These are phyloP conservation scores for Anoplophora glabripennis DNA, from an alignment of 1,140 invertebrate genomes.

Conservation along the genomic window DNA sequence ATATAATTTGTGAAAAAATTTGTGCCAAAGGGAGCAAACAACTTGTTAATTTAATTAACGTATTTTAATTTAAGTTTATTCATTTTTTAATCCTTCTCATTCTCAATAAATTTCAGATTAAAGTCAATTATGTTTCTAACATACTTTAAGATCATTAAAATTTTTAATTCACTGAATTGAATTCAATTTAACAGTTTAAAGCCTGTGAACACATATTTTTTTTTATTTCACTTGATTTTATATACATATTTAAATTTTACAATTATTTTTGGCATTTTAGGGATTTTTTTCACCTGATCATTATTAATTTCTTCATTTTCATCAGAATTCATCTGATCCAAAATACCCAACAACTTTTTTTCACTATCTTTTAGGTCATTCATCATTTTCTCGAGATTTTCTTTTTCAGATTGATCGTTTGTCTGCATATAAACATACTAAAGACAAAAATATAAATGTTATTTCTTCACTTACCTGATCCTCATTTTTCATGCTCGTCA, in stretches of 20 bases:
- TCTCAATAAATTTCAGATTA: too few species aligned
- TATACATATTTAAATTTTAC: conserved; percentile 9
- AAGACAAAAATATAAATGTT: background rate
- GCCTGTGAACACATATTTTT: too few species aligned
- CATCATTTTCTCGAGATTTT: conserved; percentile 42
- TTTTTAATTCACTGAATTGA: too few species aligned
- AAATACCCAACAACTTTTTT: conserved; percentile 42
- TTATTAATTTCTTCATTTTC: conserved; percentile 10
- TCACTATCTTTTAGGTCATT: conserved; percentile 47
- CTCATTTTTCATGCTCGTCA: conserved; percentile 47
- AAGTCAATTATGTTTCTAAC: too few species aligned
- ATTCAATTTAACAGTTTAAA: too few species aligned
- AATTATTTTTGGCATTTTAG: conserved; percentile 1
- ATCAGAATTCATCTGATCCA: conserved; percentile 33
- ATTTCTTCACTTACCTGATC: conserved; percentile 43
- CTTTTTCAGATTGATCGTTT: conserved; percentile 34
- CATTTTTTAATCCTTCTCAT: too few species aligned
- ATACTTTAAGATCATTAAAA: too few species aligned
- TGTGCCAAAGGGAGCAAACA: too few species aligned
- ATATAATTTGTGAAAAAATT: too few species aligned
- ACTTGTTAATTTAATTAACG: too few species aligned
- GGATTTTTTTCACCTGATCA: conserved; percentile 22
- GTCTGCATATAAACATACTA: conserved; percentile 21
- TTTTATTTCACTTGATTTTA: background rate
- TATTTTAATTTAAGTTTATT: too few species aligned